Evolutionary conservation across 2,113 vertebrate species (phyloP), one percentile per base, ranked within the genome.

Genomic region (Chunga burmeisteri): DNA sequence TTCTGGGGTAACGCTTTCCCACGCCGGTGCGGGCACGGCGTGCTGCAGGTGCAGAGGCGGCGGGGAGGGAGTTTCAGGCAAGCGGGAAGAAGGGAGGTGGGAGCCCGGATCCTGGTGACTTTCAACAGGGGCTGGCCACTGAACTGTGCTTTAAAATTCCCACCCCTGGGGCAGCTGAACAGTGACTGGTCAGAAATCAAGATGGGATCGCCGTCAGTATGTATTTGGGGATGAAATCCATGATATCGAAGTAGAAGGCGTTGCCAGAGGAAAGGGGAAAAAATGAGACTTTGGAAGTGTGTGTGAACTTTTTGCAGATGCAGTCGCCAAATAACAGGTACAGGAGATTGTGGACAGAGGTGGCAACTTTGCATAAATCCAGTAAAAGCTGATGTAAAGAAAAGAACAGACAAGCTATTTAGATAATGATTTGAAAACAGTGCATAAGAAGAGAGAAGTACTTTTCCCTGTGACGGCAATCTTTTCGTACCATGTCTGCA

Each of bases 1-100:
- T 22, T 53, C 71, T 47, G 58, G 58, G 80, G 34, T 46, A 6
- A 12, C 3, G 58, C 52, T 72, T 88, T 79, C 79, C 79, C 79
- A 44, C 4, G 19, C 29, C 0, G 3, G 67, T 1, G 6, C 23
- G 9, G 77, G 30, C 75, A 16, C 7, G 0, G 44, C 1, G 7
- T 16, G 79, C 56, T 22, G 78, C 42, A 10, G 49, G 49, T 30
- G 72, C 3, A 1, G 7, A 8, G 58, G 50, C 1, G 0, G 15
- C 6, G 3, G 40, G 52, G 38, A n/a, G 73, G 52, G 38, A 14
- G 52, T 16, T 62, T 13, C 30, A 8, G 10, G 40, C n/a, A 4
- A 19, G 55, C 6, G 11, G 21, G 46, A 16, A 72, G 58, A 20
- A 66, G 66, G 85, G 53, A 32, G 42, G 44, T 49, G 73, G 73